These are phyloP conservation scores for Pachypanchax playfairii DNA, from an alignment of 2,113 vertebrate genomes.

Conservation along the genomic window DNA sequence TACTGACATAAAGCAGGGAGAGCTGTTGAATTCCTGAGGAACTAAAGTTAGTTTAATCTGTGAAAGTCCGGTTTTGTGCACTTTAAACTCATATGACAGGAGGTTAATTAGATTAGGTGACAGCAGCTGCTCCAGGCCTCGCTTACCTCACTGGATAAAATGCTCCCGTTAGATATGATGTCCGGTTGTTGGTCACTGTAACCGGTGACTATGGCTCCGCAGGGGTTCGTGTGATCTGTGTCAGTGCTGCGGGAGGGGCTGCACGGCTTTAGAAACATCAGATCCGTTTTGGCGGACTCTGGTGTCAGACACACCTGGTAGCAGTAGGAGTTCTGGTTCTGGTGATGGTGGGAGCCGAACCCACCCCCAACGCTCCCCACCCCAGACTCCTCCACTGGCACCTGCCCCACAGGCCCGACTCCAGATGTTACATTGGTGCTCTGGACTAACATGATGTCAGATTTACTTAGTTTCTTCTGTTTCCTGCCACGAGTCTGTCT, in stretches of 20 bases:
- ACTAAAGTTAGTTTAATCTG: slow-evolving; percentile 7
- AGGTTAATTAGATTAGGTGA: not conserved
- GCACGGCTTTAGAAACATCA: slow-evolving; percentile 98
- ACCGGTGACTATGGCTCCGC: slow-evolving; percentile 92
- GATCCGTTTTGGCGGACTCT: slow-evolving; percentile 96
- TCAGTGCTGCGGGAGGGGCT: slow-evolving; percentile 91
- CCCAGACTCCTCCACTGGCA: slow-evolving; percentile 88
- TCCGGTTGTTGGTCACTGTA: slow-evolving; percentile 97
- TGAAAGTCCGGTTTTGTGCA: not conserved
- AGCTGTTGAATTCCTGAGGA: slow-evolving; percentile 11
- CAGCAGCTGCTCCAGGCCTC: not conserved
- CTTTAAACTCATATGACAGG: not conserved
- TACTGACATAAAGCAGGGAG: slow-evolving; percentile 7
- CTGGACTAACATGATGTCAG: slow-evolving; percentile 98
- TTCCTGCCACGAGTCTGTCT: slow-evolving; percentile 83
- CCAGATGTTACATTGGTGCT: slow-evolving; percentile 83
- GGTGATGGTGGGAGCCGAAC: slow-evolving; percentile 91
- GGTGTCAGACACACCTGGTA: slow-evolving; percentile 99
- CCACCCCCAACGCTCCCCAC: slow-evolving; percentile 78
- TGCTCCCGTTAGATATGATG: slow-evolving; percentile 97
- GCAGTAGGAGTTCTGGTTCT: slow-evolving; percentile 96
- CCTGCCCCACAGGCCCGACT: slow-evolving; percentile 84
- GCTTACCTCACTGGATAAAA: slow-evolving; percentile 95
- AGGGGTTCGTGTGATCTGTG: slow-evolving; percentile 90
- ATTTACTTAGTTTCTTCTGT: slow-evolving; percentile 98